Base-by-base conservation (phyloP, 1,140 invertebrate genomes). In the Neomicropteryx cornuta region DNA sequence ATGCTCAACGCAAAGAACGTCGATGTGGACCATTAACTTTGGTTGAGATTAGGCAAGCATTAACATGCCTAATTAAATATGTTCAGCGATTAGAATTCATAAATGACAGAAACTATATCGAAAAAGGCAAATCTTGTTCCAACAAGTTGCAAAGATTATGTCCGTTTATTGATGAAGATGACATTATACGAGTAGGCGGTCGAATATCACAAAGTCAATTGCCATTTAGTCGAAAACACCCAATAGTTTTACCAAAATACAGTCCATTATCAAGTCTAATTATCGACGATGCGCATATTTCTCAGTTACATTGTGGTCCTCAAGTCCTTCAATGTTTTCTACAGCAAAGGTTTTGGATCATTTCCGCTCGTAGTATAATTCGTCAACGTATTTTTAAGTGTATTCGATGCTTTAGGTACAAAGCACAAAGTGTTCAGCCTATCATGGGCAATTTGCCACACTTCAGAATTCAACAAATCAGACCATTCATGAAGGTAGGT, bases 361-460 rank as follows among this genome's bases (percentile, higher is more conserved):
- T 27, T 8, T 27, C 23, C 8, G 23, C 23, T 27, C 23, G 23
- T 27, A 27, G 23, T 8, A 10, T 33, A 8, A 37, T 10, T 5
- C 24, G 16, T 33, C n/a, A 4, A 33, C 14, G 3, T 11, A 18
- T 39, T 3, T 32, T 19, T 10, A 37, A 36, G 21, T 39, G 38
- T 18, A 29, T 21, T 17, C 16, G 8, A 14, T 39, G 38, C 13
- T 39, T 39, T 36, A 11, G 20, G 23, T 24, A n/a, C 18, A 20
- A 22, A 18, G 30, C 38, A 18, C 11, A 3, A 13, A 6, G 2
- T 18, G 31, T 21, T 3, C 19, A 35, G 27, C 17, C 36, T 2
- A 16, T n/a, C 6, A 39, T 39, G 38, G 30, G 11, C 13, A 5
- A 18, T 16, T 36, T 39, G 18, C 38, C 38, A n/a, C 6, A 2